Percentiles rank a stretch among this genome's conserved stretches.
Evolutionary conservation across 1,140 invertebrate genomes (phyloP).

Genomic region (Brachionus asplanchnoidis): DNA sequence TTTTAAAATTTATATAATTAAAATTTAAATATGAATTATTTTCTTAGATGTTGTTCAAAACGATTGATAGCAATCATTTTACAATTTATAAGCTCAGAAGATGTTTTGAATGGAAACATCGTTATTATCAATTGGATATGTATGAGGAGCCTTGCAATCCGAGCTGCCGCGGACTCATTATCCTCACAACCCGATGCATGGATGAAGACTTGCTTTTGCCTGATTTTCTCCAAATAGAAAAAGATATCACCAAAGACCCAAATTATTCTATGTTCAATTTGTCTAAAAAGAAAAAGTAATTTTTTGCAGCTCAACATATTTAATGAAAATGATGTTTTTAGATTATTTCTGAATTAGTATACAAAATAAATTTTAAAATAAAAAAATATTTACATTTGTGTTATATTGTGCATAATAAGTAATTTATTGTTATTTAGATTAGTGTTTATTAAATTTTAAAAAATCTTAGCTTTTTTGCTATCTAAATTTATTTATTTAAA

Average conservation of each 20-base stretch:
- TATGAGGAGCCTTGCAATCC: constrained; percentile 24
- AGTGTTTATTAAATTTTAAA: not conserved
- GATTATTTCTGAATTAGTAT: not conserved
- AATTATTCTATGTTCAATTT: constrained; percentile 36
- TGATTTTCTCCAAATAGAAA: not conserved
- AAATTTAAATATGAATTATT: not conserved
- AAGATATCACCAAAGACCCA: constrained; percentile 5
- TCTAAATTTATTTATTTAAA: not conserved
- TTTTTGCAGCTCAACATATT: not conserved
- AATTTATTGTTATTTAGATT: not conserved
- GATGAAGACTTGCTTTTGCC: constrained; percentile 27
- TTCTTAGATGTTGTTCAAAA: constrained; percentile 19
- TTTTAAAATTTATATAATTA: not conserved
- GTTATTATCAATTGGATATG: constrained; percentile 30
- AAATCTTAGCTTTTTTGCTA: too few relatives aligned
- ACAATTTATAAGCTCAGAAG: constrained; percentile 27
- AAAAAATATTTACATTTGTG: not conserved
- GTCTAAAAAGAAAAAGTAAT: constrained; percentile 4
- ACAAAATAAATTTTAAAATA: not conserved
- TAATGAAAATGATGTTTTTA: not conserved
- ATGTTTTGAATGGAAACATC: constrained; percentile 26
- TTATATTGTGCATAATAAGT: not conserved
- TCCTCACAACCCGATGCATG: not conserved
- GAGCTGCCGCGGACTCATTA: not conserved
- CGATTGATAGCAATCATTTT: not conserved